Percentiles rank a stretch among this genome's conserved stretches.
Evolutionary conservation across 2,888 invertebrate species (phyloP).

Genomic region (Sinotaia quadrata): DNA sequence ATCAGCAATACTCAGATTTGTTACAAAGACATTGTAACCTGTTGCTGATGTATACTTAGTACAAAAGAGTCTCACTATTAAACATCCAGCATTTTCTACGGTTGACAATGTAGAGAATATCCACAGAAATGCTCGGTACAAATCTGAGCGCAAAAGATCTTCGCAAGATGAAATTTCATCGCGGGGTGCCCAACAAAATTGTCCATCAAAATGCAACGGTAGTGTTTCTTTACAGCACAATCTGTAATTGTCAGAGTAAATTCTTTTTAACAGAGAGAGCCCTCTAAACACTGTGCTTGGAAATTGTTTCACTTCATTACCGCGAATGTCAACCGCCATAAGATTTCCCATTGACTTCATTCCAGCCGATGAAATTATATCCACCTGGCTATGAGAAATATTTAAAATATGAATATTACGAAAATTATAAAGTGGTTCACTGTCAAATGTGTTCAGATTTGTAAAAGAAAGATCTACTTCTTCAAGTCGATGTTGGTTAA

Average conservation of each 20-base stretch:
- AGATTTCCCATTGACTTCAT: conserved; percentile 11
- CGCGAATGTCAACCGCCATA: conserved; percentile 2
- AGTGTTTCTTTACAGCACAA: conserved; percentile 17
- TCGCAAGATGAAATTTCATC: conserved; percentile 27
- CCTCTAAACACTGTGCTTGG: conserved; percentile 1
- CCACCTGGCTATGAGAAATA: not conserved
- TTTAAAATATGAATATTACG: not conserved
- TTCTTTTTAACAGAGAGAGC: not conserved
- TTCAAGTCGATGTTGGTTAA: not conserved
- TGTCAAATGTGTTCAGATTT: not conserved
- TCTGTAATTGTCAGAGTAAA: conserved; percentile 21
- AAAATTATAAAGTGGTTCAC: not conserved
- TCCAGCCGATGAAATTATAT: not conserved
- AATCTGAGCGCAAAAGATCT: conserved; percentile 11
- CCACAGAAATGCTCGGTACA: conserved; percentile 23
- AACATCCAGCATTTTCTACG: conserved; percentile 14
- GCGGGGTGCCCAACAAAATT: conserved; percentile 3
- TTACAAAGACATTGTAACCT: conserved; percentile 27
- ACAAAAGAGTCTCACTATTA: conserved; percentile 11
- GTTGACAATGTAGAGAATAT: conserved; percentile 15
- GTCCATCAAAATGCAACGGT: not conserved
- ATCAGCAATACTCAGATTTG: conserved; percentile 30
- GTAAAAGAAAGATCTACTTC: not conserved
- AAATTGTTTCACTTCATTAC: conserved; percentile 4
- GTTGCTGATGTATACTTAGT: not conserved